These are phyloP conservation scores for Myocastor coypus DNA, from an alignment of 2,113 vertebrate species.

Conservation along the genomic window DNA sequence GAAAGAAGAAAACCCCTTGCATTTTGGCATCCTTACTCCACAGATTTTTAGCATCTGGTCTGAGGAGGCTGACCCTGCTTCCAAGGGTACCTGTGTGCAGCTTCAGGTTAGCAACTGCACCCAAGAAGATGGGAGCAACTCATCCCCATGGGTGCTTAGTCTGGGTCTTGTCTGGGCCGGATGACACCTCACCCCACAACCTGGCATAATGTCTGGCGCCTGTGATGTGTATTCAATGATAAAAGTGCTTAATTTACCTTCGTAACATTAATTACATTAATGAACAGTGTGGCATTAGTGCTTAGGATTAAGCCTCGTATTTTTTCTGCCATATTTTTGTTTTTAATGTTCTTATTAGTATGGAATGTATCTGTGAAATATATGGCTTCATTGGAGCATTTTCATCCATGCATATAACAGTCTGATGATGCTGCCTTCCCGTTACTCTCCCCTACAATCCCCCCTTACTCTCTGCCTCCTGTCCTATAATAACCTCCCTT, in stretches of 20 bases:
- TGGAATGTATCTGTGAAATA: background rate
- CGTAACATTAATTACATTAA: background rate
- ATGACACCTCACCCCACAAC: background rate
- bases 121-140: background rate
- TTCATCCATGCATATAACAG: background rate
- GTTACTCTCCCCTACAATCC: background rate
- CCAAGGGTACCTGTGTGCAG: rapidly evolving
- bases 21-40: background rate
- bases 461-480: background rate
- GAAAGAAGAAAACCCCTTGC: background rate
- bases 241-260: background rate
- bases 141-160: rapidly evolving
- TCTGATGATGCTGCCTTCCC: background rate
- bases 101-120: rapidly evolving
- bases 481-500: background rate
- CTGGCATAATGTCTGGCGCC: background rate
- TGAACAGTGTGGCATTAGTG: background rate
- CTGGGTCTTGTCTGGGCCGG: background rate
- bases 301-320: background rate
- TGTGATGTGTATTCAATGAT: background rate
- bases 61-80: background rate
- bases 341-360: background rate
- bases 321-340: background rate
- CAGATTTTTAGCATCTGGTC: background rate
- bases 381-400: too few species aligned